Percentiles rank a stretch among this genome's conserved stretches.
Conservation (phyloP, 2,888 invertebrate species). For the Epistrophe grossulariae region DNA sequence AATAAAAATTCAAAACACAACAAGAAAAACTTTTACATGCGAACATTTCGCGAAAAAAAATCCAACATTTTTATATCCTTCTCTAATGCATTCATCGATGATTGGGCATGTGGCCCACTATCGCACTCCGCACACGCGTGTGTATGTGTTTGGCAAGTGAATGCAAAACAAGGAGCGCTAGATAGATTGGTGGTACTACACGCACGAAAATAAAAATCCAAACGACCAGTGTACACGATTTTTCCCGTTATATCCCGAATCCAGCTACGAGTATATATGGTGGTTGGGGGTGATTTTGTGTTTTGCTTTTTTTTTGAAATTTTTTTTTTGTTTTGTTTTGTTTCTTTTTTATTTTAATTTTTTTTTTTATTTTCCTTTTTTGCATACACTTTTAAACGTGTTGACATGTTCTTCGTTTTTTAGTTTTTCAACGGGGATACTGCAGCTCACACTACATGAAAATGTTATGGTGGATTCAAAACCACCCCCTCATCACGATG, state of each 20-base stretch:
- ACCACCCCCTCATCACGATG: constrained; percentile 70
- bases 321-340: constrained; percentile 50
- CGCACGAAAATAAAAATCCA: constrained; percentile 76
- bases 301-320: constrained; percentile 56
- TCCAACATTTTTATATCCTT: constrained; percentile 74
- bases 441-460: constrained; percentile 46
- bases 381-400: constrained; percentile 69
- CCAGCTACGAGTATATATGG: constrained; percentile 2
- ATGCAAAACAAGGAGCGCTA: constrained; percentile 75
- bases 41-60: constrained; percentile 42
- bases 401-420: constrained; percentile 75
- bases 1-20: constrained; percentile 62
- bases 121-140: constrained; percentile 54
- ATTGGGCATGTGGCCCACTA: constrained; percentile 75
- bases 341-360: constrained; percentile 59
- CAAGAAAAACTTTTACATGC: constrained; percentile 68
- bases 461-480: constrained; percentile 43
- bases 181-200: constrained; percentile 72
- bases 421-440: constrained; percentile 69
- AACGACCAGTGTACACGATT: constrained; percentile 68
- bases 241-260: constrained; percentile 35
- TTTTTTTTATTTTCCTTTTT: constrained; percentile 72
- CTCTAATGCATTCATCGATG: constrained; percentile 76
- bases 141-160: constrained; percentile 57
- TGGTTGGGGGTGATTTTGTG: constrained; percentile 77